These are phyloP conservation scores for Cochlearius cochlearius DNA, from an alignment of 2,113 vertebrate species.

Conservation along the genomic window DNA sequence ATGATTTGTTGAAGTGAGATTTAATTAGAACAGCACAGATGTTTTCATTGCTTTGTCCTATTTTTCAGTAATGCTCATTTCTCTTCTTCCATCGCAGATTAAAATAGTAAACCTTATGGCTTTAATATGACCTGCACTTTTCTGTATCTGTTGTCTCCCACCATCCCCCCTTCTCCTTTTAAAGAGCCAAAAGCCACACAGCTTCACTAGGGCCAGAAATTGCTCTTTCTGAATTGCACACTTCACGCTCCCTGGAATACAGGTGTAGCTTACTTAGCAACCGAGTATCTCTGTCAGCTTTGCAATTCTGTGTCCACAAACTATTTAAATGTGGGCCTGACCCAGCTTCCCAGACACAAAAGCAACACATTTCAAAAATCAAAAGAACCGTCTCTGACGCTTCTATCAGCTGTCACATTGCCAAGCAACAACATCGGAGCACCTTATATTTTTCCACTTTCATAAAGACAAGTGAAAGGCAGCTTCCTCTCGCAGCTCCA, in stretches of 20 bases:
- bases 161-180: background rate
- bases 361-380: background rate
- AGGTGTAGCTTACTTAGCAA: background rate
- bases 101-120: background rate
- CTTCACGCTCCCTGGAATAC: background rate
- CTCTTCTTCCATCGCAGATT: background rate
- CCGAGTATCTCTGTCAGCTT: background rate
- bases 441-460: background rate
- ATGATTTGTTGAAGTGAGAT: background rate
- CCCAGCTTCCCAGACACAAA: background rate
- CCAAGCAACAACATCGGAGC: background rate
- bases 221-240: background rate
- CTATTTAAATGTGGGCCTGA: background rate
- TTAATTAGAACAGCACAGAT: constrained; percentile 32
- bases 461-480: background rate
- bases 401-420: background rate
- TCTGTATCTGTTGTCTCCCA: background rate
- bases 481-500: background rate
- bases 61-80: background rate
- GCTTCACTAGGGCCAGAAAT: background rate
- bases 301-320: background rate
- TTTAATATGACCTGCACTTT: background rate
- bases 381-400: background rate
- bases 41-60: constrained; percentile 19
- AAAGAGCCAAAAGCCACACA: background rate